Conservation (phyloP, 2,888 invertebrate species). For the Caenorhabditis plicata region DNA sequence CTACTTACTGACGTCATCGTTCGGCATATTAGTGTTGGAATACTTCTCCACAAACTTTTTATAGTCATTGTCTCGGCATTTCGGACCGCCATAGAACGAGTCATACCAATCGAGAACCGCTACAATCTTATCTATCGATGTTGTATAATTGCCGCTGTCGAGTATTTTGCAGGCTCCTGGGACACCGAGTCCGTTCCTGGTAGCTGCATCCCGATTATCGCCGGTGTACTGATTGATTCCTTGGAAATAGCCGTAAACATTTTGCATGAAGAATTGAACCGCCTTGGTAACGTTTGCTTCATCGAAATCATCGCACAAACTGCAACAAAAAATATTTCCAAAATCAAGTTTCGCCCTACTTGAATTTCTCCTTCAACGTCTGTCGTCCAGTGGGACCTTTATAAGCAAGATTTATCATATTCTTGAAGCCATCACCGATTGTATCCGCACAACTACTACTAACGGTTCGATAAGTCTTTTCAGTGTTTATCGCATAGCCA, state of each 20-base stretch:
- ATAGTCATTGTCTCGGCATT: slow-evolving; percentile 38
- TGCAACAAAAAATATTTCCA: slow-evolving; percentile 7
- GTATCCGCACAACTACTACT: slow-evolving; percentile 28
- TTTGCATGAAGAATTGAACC: slow-evolving; percentile 79
- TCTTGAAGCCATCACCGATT: slow-evolving; percentile 31
- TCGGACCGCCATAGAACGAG: slow-evolving; percentile 6
- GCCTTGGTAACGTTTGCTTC: slow-evolving; percentile 29
- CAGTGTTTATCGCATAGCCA: slow-evolving; percentile 47
- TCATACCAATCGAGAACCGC: slow-evolving; percentile 34
- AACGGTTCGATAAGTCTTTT: slow-evolving; percentile 33
- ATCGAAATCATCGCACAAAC: slow-evolving; percentile 33
- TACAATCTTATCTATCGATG: slow-evolving; percentile 14
- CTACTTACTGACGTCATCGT: slow-evolving; percentile 25
- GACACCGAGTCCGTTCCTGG: slow-evolving; percentile 33
- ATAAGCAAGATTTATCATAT: slow-evolving; percentile 28
- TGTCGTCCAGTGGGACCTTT: slow-evolving; percentile 15
- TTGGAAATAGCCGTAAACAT: slow-evolving; percentile 83
- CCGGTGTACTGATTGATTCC: slow-evolving; percentile 89
- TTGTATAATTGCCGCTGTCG: slow-evolving; percentile 11
- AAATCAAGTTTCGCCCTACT: slow-evolving; percentile 6
- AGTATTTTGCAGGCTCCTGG: slow-evolving; percentile 33
- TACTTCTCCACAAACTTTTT: slow-evolving; percentile 20
- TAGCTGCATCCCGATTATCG: slow-evolving; percentile 36
- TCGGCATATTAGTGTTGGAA: slow-evolving; percentile 24
- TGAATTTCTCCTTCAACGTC: slow-evolving; percentile 19